Evolutionary conservation across 2,797 vertebrate genomes (phyloP).

Genomic region (Darevskia nairensis): DNA sequence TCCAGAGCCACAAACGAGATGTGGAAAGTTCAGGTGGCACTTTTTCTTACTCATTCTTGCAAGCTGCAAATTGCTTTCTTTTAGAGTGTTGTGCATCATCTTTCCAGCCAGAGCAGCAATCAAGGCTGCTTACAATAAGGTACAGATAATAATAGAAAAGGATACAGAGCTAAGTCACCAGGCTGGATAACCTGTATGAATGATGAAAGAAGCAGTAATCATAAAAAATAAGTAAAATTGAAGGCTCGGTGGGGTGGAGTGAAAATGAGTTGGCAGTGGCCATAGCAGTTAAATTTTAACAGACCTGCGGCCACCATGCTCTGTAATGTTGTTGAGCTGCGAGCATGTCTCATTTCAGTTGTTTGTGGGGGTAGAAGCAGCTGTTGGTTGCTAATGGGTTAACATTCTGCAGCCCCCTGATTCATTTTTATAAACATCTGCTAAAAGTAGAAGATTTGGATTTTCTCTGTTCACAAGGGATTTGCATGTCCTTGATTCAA

Average conservation of each 20-base stretch:
- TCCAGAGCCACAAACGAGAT: neutral
- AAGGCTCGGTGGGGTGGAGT: neutral
- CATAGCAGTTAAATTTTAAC: neutral
- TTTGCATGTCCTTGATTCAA: constrained; percentile 27
- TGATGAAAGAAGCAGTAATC: neutral
- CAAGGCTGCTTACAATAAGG: neutral
- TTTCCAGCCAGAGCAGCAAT: neutral
- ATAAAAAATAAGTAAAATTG: neutral
- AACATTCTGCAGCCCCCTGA: neutral
- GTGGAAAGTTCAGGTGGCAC: neutral
- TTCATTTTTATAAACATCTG: constrained; percentile 33
- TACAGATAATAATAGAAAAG: neutral
- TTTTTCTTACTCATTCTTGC: neutral
- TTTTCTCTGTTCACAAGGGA: neutral
- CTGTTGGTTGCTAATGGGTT: neutral
- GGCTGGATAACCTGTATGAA: neutral
- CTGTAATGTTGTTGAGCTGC: too few species aligned
- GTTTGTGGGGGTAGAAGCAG: neutral
- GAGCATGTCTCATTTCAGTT: neutral
- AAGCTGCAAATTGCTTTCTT: neutral
- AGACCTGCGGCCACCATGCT: neutral
- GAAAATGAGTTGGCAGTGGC: neutral
- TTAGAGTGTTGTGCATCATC: neutral
- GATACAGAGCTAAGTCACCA: neutral
- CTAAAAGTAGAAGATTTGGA: constrained; percentile 23